A percentile compares a stretch with the other conserved stretches of the same genome.
These are phyloP conservation scores for Burhinus bistriatus DNA, from an alignment of 2,113 vertebrate genomes.

Conservation along the genomic window DNA sequence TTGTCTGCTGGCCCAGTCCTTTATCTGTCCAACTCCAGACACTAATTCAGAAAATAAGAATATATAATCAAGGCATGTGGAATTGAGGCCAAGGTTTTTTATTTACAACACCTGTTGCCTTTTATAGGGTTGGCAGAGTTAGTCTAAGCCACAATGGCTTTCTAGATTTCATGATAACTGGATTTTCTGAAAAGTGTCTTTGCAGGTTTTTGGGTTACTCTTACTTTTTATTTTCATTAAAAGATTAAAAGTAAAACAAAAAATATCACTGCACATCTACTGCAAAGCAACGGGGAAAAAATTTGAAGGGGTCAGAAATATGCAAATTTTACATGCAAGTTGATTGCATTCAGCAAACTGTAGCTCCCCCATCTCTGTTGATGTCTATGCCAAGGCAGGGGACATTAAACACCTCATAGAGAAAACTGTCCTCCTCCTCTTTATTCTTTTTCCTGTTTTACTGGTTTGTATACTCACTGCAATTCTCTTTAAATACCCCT, in stretches of 20 bases:
- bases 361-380: not conserved
- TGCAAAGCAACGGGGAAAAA: not conserved
- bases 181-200: not conserved
- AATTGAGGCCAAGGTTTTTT: not conserved
- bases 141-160: not conserved
- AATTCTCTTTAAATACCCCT: not conserved
- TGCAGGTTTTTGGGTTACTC: not conserved
- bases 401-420: not conserved
- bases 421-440: not conserved
- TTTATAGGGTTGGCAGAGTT: not conserved
- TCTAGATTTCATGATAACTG: not conserved
- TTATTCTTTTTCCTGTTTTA: not conserved
- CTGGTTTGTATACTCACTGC: not conserved
- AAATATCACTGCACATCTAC: not conserved
- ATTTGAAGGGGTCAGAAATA: not conserved
- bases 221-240: not conserved
- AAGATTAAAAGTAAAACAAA: not conserved
- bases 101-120: constrained; percentile 33
- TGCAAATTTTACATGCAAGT: not conserved
- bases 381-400: not conserved
- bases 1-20: constrained; percentile 2
- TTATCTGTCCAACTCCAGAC: constrained; percentile 47
- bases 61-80: constrained; percentile 33
- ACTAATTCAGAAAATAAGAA: constrained; percentile 42
- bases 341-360: not conserved